Conservation (phyloP, 2,888 invertebrate genomes). For the Drosophila buzzatii region DNA sequence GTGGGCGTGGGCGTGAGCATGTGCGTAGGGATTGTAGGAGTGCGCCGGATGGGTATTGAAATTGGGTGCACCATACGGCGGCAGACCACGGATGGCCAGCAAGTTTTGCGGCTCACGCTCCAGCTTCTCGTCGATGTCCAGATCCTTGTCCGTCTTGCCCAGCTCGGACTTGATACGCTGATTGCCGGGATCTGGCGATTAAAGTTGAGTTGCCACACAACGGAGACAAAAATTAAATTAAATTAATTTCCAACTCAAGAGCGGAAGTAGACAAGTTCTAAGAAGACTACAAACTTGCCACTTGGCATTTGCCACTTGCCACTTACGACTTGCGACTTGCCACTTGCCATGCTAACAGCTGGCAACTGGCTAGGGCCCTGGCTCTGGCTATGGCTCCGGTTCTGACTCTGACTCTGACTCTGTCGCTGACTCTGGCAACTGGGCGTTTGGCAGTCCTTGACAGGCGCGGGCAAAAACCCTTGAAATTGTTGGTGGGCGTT, state of each 20-base stretch:
- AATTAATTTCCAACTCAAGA: slow-evolving; percentile 63
- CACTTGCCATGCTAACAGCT: slow-evolving; percentile 18
- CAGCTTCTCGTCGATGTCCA: slow-evolving; percentile 91
- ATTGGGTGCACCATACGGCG: slow-evolving; percentile 61
- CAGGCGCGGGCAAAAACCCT: slow-evolving; percentile 72
- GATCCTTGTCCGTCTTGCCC: slow-evolving; percentile 87
- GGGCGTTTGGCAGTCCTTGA: slow-evolving; percentile 50
- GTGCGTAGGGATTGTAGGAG: slow-evolving; percentile 63
- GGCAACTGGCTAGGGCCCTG: slow-evolving; percentile 21
- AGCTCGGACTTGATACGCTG: slow-evolving; percentile 87
- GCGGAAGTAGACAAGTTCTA: slow-evolving; percentile 76
- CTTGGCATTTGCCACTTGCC: slow-evolving; percentile 58
- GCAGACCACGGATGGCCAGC: slow-evolving; percentile 67
- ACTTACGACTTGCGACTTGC: slow-evolving; percentile 28
- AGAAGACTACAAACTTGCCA: slow-evolving; percentile 67
- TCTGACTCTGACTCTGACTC: slow-evolving; percentile 20
- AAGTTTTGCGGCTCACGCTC: slow-evolving; percentile 88
- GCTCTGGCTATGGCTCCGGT: neutral
- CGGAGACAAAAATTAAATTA: slow-evolving; percentile 64
- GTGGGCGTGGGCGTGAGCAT: slow-evolving; percentile 41
- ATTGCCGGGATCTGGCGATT: slow-evolving; percentile 73
- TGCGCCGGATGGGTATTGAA: slow-evolving; percentile 61
- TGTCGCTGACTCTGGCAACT: slow-evolving; percentile 36
- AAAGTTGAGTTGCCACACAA: slow-evolving; percentile 41
- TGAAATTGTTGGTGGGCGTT: slow-evolving; percentile 83